Evolutionary conservation across 2,113 vertebrate genomes (phyloP).

Genomic region (Ceyx margarethae): DNA sequence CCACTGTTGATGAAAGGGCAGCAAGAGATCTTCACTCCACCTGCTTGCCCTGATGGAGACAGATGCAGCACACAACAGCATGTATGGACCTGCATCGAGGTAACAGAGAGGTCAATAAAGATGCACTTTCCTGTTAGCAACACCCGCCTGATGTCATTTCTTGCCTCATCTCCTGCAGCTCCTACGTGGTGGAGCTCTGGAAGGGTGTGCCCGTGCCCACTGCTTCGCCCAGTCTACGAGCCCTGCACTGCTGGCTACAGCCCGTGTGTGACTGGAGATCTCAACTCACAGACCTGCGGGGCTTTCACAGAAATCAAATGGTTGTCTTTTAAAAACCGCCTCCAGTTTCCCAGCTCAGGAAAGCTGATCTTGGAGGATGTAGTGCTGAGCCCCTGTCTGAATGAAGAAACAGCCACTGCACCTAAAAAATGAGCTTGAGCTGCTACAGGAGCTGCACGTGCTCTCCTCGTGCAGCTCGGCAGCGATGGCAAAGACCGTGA

Average conservation of each 20-base stretch:
- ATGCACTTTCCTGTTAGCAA: slow-evolving; percentile 61
- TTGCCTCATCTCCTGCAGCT: not conserved
- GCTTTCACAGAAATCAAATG: not conserved
- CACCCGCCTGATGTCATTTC: slow-evolving; percentile 76
- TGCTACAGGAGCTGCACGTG: rapidly evolving
- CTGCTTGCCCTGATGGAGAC: not conserved
- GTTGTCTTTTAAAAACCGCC: not conserved
- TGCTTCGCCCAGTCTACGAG: not conserved
- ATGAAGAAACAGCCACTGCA: not conserved
- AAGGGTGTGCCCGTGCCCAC: not conserved
- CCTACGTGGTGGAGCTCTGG: not conserved
- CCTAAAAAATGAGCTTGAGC: not conserved
- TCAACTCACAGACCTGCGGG: rapidly evolving
- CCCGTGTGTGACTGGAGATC: too few species aligned
- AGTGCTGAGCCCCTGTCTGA: not conserved
- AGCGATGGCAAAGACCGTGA: not conserved
- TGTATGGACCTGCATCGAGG: not conserved
- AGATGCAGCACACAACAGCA: not conserved
- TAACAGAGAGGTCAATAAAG: slow-evolving; percentile 56
- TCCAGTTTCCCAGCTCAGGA: not conserved
- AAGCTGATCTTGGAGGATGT: not conserved
- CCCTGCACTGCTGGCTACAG: not conserved
- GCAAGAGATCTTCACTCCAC: not conserved
- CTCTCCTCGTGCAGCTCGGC: not conserved
- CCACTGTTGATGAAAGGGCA: not conserved